Base-by-base conservation (phyloP, 2,888 invertebrate species). In the Brenthis daphne region DNA sequence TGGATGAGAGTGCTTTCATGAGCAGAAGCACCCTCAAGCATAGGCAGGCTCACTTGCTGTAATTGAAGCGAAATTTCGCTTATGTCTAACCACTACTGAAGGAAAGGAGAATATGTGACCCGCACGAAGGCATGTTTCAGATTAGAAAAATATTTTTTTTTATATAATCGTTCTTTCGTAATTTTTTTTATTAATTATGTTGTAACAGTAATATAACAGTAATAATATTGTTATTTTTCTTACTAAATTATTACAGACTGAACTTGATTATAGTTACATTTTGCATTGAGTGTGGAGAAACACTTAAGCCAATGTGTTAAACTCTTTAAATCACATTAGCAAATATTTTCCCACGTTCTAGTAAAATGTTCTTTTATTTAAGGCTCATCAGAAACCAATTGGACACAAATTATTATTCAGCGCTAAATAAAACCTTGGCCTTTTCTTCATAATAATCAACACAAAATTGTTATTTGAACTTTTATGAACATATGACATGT, bases 341-440 rank as follows among this genome's bases (percentile, higher is more conserved):
- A 56, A 65, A 57, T 53, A 66, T 75, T 71, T 75, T 76, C 76
- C 74, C 77, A 77, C 75, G 75, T 75, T 73, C 73, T 64, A 56
- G 29, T 33, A 66, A 66, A 64, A 64, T 58, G 72, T 80, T 79
- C 80, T 79, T 80, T 81, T 79, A 80, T 78, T 77, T 81, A 76
- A 81, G 79, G 81, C 82, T 83, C 86, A 87, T 89, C 87, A 87
- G 80, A 85, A 89, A 82, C 85, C 85, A 85, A 88, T 89, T 88
- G 82, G 82, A 82, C 79, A 84, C 84, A 85, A 85, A 84, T 85
- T 85, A 83, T 84, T 85, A 86, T 85, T 84, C 77, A 82, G 77
- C 81, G 79, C 84, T 83, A 88, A 86, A 85, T 79, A 78, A 83
- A 85, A 83, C 91, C 90, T 90, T 92, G 90, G 81, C 86, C 88